phyloP scores from a whole-genome alignment of 2,797 vertebrate species.

The Macropus fuliginosus region DNA sequence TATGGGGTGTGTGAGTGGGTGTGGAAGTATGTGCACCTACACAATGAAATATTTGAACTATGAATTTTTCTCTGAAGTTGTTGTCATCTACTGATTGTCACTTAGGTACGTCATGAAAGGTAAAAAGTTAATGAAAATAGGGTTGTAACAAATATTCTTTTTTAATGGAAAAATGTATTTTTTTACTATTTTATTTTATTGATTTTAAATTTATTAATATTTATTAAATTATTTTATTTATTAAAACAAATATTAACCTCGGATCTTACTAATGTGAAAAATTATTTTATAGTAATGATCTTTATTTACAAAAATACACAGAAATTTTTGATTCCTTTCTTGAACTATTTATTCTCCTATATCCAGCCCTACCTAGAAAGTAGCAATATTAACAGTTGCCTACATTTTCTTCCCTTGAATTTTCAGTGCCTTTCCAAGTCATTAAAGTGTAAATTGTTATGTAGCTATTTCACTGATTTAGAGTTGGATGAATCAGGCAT shows the following conservation, averaged over 20 bases:
- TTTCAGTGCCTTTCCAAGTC: slow-evolving; percentile 26
- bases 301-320: background rate
- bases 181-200: no score
- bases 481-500: background rate
- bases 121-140: background rate
- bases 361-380: background rate
- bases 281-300: slow-evolving; percentile 12
- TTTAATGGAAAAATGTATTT: background rate
- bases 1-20: background rate
- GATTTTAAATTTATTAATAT: no score
- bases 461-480: slow-evolving; percentile 29
- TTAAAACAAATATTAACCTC: background rate
- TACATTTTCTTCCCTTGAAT: slow-evolving; percentile 46
- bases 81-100: background rate
- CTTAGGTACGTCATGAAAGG: background rate
- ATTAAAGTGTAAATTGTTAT: slow-evolving; percentile 27
- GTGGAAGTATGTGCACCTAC: background rate
- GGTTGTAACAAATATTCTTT: background rate
- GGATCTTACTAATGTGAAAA: slow-evolving; percentile 16
- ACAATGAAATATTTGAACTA: background rate
- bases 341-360: background rate
- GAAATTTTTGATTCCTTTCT: slow-evolving; percentile 20
- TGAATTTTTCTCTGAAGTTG: background rate
- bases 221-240: background rate
- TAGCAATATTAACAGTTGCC: background rate